Base-by-base conservation (phyloP, 2,113 vertebrate genomes). In the Neodontobutis hainanensis region DNA sequence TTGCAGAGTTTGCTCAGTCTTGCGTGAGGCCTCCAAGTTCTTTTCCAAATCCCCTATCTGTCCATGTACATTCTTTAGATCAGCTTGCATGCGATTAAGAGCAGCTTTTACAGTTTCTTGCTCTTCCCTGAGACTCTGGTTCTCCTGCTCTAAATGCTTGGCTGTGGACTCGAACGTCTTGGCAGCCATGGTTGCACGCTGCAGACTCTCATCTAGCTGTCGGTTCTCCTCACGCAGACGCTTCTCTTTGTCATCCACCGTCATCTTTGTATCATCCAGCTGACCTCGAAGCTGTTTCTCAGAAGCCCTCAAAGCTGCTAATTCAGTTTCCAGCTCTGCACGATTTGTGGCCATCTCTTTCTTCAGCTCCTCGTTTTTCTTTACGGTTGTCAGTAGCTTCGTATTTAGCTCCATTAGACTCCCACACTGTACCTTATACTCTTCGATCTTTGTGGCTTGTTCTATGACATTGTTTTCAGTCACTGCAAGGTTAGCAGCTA, bases 271-370 rank as follows among this genome's bases (percentile, higher is more conserved):
- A 27, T 93, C 89, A 0, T 89, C 86, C 42, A 90, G 65, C 70
- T 94, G 93, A 19, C 83, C 79, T 68, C 87, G 90, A 57, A 96
- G 87, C 44, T 94, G 93, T 67, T 95, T 95, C 82, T 95, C 94
- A 10, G 93, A 94, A 1, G 92, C 93, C 56, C 85, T 90, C n/a
- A 95, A 73, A 16, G 40, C 61, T 58, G 90, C 89, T 49, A 93
- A 35, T 35, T 94, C 88, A 0, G 56, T 81, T 85, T 95, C 94
- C n/a, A 93, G 74, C 1, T 57, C 81, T 3, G 64, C 56, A 64
- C 85, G 87, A 66, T 77, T 90, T 57, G 86, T 87, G 45, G 73
- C 78, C 74, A 92, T 65, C 63, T 89, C 92, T 50, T 85, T 85
- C 55, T 77, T 89, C 7, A 86, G 81, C 61, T 89, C 92, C 75